Conservation (phyloP, 2,888 invertebrate genomes). For the Hemaris fuciformis region DNA sequence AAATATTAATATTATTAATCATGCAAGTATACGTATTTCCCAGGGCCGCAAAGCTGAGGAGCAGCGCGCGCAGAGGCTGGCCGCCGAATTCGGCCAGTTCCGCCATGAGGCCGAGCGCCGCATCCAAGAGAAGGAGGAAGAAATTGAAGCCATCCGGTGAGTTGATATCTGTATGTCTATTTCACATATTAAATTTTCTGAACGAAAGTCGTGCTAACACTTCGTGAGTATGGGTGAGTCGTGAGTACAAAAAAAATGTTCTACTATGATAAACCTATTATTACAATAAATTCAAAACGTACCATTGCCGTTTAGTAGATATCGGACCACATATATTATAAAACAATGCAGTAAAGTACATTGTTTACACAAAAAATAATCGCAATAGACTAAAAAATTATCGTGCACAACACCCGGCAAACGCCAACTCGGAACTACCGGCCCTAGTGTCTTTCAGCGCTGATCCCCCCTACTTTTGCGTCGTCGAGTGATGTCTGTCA, state of each 20-base stretch:
- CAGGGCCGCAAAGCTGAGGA: constrained; percentile 98
- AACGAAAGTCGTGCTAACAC: too few species aligned
- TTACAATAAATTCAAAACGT: background rate
- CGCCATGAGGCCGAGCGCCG: constrained; percentile 98
- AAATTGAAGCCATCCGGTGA: constrained; percentile 98
- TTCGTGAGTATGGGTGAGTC: too few species aligned
- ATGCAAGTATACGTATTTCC: constrained; percentile 19
- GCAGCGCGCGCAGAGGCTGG: constrained; percentile 95
- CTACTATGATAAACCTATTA: too few species aligned
- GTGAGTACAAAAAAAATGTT: too few species aligned
- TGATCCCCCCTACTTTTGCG: constrained; percentile 44
- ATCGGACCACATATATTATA: too few species aligned
- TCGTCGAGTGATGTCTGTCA: constrained; percentile 59
- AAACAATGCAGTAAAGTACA: background rate
- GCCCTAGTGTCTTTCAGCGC: constrained; percentile 47
- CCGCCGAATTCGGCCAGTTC: constrained; percentile 96
- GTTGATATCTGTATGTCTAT: constrained; percentile 48
- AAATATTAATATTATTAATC: background rate
- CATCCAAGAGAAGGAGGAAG: constrained; percentile 98
- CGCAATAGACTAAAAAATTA: constrained; percentile 33
- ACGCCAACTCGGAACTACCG: constrained; percentile 59
- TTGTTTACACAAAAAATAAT: constrained; percentile 33
- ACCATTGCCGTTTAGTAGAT: too few species aligned
- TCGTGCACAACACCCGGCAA: constrained; percentile 34
- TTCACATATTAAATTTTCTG: too few species aligned